Evolutionary conservation across 2,888 invertebrate species (phyloP), one percentile per base, ranked within the genome.

Genomic region (Bombylius discolor): DNA sequence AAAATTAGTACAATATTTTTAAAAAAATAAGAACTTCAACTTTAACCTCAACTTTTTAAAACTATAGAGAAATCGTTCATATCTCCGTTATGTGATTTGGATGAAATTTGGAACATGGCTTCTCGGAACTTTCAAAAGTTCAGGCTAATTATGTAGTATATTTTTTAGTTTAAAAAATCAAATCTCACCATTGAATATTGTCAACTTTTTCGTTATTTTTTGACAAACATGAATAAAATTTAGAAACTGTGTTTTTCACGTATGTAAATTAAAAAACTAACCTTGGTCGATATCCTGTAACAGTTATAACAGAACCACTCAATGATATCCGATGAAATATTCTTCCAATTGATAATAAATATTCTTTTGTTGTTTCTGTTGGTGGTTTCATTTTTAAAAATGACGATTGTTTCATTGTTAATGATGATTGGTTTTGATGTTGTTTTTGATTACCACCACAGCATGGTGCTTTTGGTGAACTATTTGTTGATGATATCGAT

Each of bases 251-350:
- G 45, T 11, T 11, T 13, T 11, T 44, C 11, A 11, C 45, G n/a
- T 44, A n/a, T 11, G n/a, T 44, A 23, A 23, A 47, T 47, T 47
- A 4, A 39, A 39, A 32, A 34, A 51, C 62, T 64, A 46, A 89
- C 90, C 91, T 85, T n/a, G 96, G 96, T 66, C 92, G 80, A 70
- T 95, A 97, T 69, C 94, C 81, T 0, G 93, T 95, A 8, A 96
- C 94, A 4, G 89, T 90, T 65, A 97, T 95, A n/a, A 87, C 87
- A 59, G 89, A 89, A 31, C 89, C 93, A 51, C 81, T 82, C 1
- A 96, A 75, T 0, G 88, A 84, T 61, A 98, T 84, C 68, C 88
- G 89, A 70, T 98, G 97, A 76, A 96, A 97, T 68, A 97, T 88
- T 61, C 96, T 78, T 4, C 97, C 97, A 64, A 97, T 96, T 58